Evolutionary conservation across 2,797 vertebrate species (phyloP).

Genomic region (Xiphorhynchus erythropygius): DNA sequence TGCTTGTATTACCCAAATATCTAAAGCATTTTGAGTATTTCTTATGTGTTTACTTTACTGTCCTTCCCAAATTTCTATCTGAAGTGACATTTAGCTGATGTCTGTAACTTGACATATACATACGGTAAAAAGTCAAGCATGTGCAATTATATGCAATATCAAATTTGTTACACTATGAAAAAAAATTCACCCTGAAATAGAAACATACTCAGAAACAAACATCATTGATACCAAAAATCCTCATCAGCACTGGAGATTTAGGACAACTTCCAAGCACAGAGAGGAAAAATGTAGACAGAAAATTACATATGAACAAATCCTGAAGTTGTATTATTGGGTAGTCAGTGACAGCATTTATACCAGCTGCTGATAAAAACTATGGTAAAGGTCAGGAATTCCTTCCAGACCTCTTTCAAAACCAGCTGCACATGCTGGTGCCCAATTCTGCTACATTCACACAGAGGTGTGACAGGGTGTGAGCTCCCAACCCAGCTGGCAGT

Average conservation of each 20-base stretch:
- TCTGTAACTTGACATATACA: neutral
- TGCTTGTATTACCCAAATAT: neutral
- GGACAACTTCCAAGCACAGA: neutral
- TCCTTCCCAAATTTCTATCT: neutral
- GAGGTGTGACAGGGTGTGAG: neutral
- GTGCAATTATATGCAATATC: neutral
- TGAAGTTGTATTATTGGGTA: neutral
- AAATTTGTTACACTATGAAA: neutral
- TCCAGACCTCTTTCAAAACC: neutral
- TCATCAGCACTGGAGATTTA: neutral
- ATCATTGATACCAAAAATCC: neutral
- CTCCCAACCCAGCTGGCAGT: slow-evolving; percentile 47
- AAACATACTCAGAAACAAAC: neutral
- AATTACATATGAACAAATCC: neutral
- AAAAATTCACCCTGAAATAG: neutral
- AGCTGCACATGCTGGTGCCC: neutral
- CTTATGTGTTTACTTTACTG: neutral
- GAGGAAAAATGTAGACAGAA: neutral
- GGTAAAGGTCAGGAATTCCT: neutral
- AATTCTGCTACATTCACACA: neutral
- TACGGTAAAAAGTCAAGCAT: neutral
- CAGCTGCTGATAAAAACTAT: neutral
- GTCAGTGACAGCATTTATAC: neutral
- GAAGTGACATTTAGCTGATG: neutral
- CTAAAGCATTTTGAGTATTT: neutral